Base-by-base conservation (phyloP, 2,113 vertebrate genomes). In the Urocolius indicus region DNA sequence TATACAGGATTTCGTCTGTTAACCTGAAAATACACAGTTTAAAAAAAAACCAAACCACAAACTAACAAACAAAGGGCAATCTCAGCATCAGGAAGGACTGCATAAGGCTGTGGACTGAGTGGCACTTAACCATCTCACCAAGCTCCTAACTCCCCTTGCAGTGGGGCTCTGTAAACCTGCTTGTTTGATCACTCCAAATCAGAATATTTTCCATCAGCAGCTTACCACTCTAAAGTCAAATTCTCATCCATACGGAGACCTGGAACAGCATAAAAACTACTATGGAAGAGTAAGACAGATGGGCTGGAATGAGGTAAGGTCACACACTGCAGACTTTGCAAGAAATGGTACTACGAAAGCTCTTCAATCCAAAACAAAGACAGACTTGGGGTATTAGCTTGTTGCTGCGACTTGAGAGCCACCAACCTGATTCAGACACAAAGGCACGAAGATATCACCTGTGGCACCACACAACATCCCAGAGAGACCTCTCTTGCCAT, bases 1-100 rank as follows among this genome's bases (percentile, higher is more conserved):
- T 77, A 88, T 23, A 61, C n/a, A 55, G 83, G 85, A 90, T 66
- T 91, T 90, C 65, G 95, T 51, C 72, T 80, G 51, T 58, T 79
- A 90, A 93, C 75, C 88, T 93, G 72, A 75, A 90, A 92, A 74
- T 19, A 69, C 0, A 1, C 43, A 67, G n/a, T n/a, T n/a, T n/a
- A n/a, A n/a, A 26, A 36, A 57, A 83, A 82, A 17, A 41, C 38
- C 4, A n/a, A n/a, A n/a, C 51, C 59, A 76, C 41, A 24, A 72
- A 73, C n/a, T n/a, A 59, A 41, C 8, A 48, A 48, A 69, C 49
- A 30, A 7, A 6, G 16, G n/a, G n/a, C 16, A 54, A 48, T 12
- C 18, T 13, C 22, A 43, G 55, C 4, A 10, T 15, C 78, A 71
- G 36, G 52, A 76, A 67, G 15, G 48, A 41, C 30, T 72, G 71